A percentile compares a stretch with the other conserved stretches of the same genome.
These are phyloP conservation scores for Mixornis gularis DNA, from an alignment of 2,113 vertebrate genomes.

Conservation along the genomic window DNA sequence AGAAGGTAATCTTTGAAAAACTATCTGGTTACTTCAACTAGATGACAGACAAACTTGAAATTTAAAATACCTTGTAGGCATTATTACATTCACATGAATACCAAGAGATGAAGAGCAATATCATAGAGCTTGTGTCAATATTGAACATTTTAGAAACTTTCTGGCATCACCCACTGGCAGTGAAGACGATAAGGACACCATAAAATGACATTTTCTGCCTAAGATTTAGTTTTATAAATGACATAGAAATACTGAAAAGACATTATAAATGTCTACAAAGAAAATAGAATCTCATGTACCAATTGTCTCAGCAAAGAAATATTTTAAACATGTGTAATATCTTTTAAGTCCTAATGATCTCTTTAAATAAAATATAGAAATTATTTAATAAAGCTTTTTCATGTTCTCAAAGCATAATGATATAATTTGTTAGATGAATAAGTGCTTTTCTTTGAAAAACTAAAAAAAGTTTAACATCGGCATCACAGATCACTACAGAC, in stretches of 20 bases:
- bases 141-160: not conserved
- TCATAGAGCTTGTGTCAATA: not conserved
- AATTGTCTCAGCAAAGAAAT: not conserved
- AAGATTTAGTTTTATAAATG: not conserved
- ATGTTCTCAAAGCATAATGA: not conserved
- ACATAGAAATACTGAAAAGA: not conserved
- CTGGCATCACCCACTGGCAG: not conserved
- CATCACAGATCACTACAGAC: not conserved
- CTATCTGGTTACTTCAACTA: not conserved
- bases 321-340: not conserved
- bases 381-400: not conserved
- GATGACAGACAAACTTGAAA: not conserved
- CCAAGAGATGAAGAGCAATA: not conserved
- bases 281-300: not conserved
- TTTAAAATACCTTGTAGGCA: not conserved
- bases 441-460: not conserved
- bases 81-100: not conserved
- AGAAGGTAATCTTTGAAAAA: not conserved
- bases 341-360: not conserved
- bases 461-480: not conserved
- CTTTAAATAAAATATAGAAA: not conserved
- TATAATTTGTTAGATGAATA: not conserved
- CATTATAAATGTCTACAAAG: not conserved
- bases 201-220: not conserved
- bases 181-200: not conserved